Conservation (phyloP, 2,888 invertebrate species). For the Alviniconcha strummeri region DNA sequence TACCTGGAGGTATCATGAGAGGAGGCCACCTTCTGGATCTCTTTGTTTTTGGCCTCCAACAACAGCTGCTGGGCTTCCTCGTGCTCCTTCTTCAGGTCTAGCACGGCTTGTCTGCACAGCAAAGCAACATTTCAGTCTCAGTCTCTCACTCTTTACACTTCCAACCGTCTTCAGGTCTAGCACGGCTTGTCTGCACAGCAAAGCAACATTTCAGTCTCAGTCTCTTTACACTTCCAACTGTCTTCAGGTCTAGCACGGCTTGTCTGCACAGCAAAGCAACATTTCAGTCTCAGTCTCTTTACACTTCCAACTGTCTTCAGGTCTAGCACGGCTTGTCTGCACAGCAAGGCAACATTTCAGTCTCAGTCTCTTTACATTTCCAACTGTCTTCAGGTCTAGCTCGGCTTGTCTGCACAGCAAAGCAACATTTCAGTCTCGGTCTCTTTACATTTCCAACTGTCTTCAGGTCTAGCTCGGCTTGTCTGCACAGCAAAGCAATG, state of each 20-base stretch:
- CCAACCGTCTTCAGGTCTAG: too few species aligned
- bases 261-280: constrained; percentile 46
- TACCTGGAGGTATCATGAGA: constrained; percentile 67
- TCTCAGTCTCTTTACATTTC: too few species aligned
- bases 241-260: constrained; percentile 55
- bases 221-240: too few species aligned
- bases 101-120: constrained; percentile 53
- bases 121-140: background rate
- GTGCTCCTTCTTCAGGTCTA: constrained; percentile 62
- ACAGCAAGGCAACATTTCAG: too few species aligned
- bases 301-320: too few species aligned
- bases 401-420: constrained; percentile 52
- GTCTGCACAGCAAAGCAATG: too few species aligned
- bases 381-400: constrained; percentile 49
- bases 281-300: background rate
- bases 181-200: too few species aligned
- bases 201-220: too few species aligned
- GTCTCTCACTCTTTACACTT: too few species aligned
- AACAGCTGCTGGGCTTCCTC: constrained; percentile 61
- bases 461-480: too few species aligned
- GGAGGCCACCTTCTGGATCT: constrained; percentile 66
- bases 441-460: too few species aligned
- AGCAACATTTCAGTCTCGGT: background rate
- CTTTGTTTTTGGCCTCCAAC: constrained; percentile 64
- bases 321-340: too few species aligned